Base-by-base conservation (phyloP, 2,797 vertebrate genomes). In the Oreochromis grahami region DNA sequence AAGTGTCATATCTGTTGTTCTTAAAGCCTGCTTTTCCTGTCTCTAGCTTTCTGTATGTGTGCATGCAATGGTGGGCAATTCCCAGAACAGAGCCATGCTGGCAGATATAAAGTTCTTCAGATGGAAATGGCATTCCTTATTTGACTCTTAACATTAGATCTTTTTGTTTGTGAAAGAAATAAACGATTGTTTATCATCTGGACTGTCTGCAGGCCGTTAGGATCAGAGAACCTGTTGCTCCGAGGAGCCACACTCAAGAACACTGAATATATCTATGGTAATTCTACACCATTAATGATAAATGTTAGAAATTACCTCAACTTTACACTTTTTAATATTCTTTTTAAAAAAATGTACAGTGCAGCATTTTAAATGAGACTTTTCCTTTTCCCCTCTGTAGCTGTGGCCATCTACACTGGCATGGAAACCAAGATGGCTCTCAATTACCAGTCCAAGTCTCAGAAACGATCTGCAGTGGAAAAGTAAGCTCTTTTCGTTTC, bases 361-460 rank as follows among this genome's bases (percentile, higher is more conserved):
- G 15, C 26, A 48, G 0, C 24, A 72, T 77, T 77, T 56, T 41
- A 29, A 70, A 52, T 36, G 2, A 17, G 19, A 24, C n/a, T 41
- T 48, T 53, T 38, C n/a, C n/a, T 78, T 50, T 78, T 5, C 89
- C 3, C 76, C 7, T n/a, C 11, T 92, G 76, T 74, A 99, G 98
- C 98, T 55, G 98, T 98, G 50, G 98, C 97, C 79, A 98, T 99
- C 92, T 99, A 99, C 93, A 99, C 98, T 0, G 98, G 98, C 88
- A 99, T 99, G 98, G 98, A 99, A 92, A 98, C 98, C 32, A 99
- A 99, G 95, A 99, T 99, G 98, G 98, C 98, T 7, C 96, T 99
- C 81, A 99, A 99, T 94, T 99, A 99, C 83, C 98, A 99, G 81
- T 96, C 98, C 50, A 99, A 99, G 92, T 98, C 97, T 84, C 98